Evolutionary conservation across 1,140 invertebrate species (phyloP).

Genomic region (Prorops nasuta): DNA sequence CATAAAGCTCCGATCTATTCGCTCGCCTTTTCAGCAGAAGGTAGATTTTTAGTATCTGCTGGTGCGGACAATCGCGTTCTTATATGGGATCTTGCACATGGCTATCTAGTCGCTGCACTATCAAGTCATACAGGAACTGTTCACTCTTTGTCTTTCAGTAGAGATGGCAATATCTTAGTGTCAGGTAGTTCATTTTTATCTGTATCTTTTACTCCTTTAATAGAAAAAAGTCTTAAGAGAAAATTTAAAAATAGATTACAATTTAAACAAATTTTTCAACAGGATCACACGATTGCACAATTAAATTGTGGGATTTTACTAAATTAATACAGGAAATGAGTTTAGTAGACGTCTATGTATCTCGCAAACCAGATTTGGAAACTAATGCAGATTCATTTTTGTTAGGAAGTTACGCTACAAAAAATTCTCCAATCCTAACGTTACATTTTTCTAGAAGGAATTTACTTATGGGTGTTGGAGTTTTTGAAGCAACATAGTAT

Average conservation of each 20-base stretch:
- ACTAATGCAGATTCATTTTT: constrained; percentile 75
- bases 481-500: constrained; percentile 14
- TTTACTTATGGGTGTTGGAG: constrained; percentile 25
- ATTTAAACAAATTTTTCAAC: constrained; percentile 20
- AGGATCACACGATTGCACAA: constrained; percentile 83
- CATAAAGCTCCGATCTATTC: constrained; percentile 84
- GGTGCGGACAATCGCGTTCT: constrained; percentile 80
- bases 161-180: constrained; percentile 86
- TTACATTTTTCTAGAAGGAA: constrained; percentile 93
- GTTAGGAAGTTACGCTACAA: constrained; percentile 83
- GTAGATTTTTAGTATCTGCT: constrained; percentile 86
- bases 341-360: constrained; percentile 79
- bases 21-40: constrained; percentile 86
- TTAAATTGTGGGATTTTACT: constrained; percentile 91
- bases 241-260: background rate
- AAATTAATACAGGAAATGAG: constrained; percentile 84
- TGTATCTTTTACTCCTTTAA: background rate
- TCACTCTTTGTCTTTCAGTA: constrained; percentile 82
- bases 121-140: constrained; percentile 76
- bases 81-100: constrained; percentile 90
- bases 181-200: constrained; percentile 63
- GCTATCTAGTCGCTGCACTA: constrained; percentile 79
- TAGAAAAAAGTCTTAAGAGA: background rate
- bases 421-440: constrained; percentile 80
- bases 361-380: constrained; percentile 78